Evolutionary conservation across 2,113 vertebrate species (phyloP).

Genomic region (Dolichallabes microphthalmus): DNA sequence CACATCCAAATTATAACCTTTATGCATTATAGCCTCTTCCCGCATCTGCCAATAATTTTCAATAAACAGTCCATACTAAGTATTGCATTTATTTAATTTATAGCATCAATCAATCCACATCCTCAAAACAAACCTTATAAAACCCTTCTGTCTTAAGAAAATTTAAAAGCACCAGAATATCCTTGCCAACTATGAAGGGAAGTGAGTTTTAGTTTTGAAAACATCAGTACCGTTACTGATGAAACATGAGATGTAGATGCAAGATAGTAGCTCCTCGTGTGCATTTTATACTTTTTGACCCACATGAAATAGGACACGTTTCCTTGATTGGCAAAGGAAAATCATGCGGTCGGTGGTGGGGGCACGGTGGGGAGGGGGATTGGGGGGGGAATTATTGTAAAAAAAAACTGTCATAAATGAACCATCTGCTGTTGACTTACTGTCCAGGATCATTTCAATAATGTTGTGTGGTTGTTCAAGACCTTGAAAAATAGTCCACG

Average conservation of each 20-base stretch:
- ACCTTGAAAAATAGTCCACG: constrained; percentile 18
- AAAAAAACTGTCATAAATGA: constrained; percentile 65
- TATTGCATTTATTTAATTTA: background rate
- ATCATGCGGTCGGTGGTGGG: constrained; percentile 65
- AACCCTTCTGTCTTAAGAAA: background rate
- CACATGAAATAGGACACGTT: constrained; percentile 65
- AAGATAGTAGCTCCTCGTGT: constrained; percentile 50
- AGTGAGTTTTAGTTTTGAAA: constrained; percentile 38
- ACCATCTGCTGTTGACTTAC: constrained; percentile 62
- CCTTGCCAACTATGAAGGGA: background rate
- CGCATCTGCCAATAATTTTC: background rate
- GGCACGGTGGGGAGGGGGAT: too few relatives aligned
- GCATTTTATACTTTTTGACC: constrained; percentile 53
- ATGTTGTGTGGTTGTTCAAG: constrained; percentile 4
- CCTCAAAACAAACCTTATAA: constrained; percentile 17
- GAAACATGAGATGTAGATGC: constrained; percentile 47
- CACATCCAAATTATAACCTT: constrained; percentile 3
- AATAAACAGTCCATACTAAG: background rate
- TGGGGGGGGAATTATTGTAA: constrained; percentile 63
- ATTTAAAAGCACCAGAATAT: background rate
- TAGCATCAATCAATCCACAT: background rate
- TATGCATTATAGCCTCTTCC: background rate
- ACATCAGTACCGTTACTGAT: constrained; percentile 45
- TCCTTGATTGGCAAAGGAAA: constrained; percentile 60
- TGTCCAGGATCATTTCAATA: constrained; percentile 14